A percentile compares a stretch with the other conserved stretches of the same genome.
Evolutionary conservation across 2,113 vertebrate species (phyloP).

Genomic region (Serinus canaria): DNA sequence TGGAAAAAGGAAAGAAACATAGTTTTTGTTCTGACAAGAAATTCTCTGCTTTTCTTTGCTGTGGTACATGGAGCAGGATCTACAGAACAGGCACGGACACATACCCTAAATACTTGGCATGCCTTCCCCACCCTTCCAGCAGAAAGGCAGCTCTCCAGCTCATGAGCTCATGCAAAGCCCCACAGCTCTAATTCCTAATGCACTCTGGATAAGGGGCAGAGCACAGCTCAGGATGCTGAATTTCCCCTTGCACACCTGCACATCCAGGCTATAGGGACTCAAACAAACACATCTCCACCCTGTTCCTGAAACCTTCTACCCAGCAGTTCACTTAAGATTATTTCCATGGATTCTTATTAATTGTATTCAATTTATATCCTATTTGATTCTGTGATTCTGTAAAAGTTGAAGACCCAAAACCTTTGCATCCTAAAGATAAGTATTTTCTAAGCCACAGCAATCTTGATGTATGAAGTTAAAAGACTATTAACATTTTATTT

Average conservation of each 20-base stretch:
- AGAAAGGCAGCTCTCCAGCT: slow-evolving; percentile 14
- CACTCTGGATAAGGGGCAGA: not conserved
- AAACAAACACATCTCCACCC: not conserved
- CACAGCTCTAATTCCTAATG: not conserved
- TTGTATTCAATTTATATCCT: not conserved
- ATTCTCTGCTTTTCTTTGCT: not conserved
- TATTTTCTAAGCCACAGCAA: not conserved
- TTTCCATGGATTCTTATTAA: not conserved
- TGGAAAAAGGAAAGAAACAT: not conserved
- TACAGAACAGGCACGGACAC: not conserved
- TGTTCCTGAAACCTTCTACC: not conserved
- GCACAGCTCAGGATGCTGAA: not conserved
- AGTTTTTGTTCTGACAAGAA: not conserved
- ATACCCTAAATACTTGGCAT: slow-evolving; percentile 37
- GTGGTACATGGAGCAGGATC: not conserved
- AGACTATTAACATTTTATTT: not conserved
- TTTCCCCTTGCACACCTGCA: not conserved
- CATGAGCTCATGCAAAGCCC: not conserved
- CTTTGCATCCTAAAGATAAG: not conserved
- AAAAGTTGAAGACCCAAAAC: not conserved
- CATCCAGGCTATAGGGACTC: not conserved
- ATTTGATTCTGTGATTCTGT: not conserved
- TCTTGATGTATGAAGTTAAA: not conserved
- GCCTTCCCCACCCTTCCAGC: not conserved
- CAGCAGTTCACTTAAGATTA: not conserved